Conservation (phyloP, 2,888 invertebrate genomes). For the Tubulanus polymorphus region DNA sequence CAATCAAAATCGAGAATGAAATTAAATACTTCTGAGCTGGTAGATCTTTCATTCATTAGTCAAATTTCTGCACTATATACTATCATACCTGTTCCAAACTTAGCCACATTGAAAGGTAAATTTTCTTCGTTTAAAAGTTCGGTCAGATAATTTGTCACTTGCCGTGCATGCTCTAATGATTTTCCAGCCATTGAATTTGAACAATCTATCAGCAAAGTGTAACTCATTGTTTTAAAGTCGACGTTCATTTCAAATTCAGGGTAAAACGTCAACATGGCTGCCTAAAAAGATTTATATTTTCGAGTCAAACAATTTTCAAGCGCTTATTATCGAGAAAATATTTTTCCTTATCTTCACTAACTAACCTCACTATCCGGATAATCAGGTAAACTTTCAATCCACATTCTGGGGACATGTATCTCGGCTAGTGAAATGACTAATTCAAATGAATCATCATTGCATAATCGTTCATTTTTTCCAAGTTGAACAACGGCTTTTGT, state of each 20-base stretch:
- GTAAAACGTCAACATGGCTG: slow-evolving; percentile 55
- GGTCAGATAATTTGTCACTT: too few relatives aligned
- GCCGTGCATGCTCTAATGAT: slow-evolving; percentile 40
- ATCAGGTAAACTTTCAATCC: slow-evolving; percentile 52
- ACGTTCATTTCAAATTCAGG: slow-evolving; percentile 52
- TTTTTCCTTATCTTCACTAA: too few relatives aligned
- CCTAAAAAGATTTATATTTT: slow-evolving; percentile 43
- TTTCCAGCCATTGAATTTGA: slow-evolving; percentile 54
- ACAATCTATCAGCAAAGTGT: slow-evolving; percentile 52
- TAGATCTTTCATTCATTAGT: too few relatives aligned
- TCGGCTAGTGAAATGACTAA: slow-evolving; percentile 51
- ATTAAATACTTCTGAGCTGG: too few relatives aligned
- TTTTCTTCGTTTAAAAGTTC: slow-evolving; percentile 42
- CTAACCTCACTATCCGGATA: too few relatives aligned
- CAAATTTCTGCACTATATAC: slow-evolving; percentile 22
- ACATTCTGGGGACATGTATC: slow-evolving; percentile 54
- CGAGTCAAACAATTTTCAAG: slow-evolving; percentile 6
- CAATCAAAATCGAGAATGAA: too few relatives aligned
- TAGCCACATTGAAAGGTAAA: slow-evolving; percentile 53
- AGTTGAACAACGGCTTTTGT: slow-evolving; percentile 51
- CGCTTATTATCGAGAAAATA: too few relatives aligned
- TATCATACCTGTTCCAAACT: slow-evolving; percentile 50
- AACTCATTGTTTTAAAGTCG: slow-evolving; percentile 38
- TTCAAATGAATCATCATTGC: slow-evolving; percentile 44
- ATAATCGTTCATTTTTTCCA: slow-evolving; percentile 29